Conservation (phyloP, 2,888 invertebrate species). For the Alloscopus bannaensis region DNA sequence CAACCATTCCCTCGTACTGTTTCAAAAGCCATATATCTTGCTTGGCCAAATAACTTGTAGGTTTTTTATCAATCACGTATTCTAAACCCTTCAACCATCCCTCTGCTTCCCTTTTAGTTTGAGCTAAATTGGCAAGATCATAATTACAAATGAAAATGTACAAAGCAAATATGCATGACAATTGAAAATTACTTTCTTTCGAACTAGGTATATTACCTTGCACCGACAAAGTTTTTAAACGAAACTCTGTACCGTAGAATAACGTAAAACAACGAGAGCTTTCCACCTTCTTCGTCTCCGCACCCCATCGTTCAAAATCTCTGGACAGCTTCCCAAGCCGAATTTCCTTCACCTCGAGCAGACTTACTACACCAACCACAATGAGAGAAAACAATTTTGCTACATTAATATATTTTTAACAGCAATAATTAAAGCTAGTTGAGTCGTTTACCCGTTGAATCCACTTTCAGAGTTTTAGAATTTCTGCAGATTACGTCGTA, state of each 20-base stretch:
- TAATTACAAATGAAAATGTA: not conserved
- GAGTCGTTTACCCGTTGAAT: conserved; percentile 58
- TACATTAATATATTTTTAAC: not conserved
- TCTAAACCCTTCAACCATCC: conserved; percentile 60
- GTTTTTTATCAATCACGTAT: conserved; percentile 56
- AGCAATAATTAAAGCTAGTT: not conserved
- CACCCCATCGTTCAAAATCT: conserved; percentile 60
- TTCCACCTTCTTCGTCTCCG: conserved; percentile 62
- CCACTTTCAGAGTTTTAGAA: conserved; percentile 53
- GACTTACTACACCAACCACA: conserved; percentile 62
- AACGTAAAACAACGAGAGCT: conserved; percentile 52
- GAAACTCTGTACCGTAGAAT: conserved; percentile 65
- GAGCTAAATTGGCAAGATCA: conserved; percentile 33
- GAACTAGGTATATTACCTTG: conserved; percentile 43
- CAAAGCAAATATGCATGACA: not conserved
- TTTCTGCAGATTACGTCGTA: conserved; percentile 55
- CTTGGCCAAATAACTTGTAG: conserved; percentile 46
- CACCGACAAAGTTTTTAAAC: conserved; percentile 61
- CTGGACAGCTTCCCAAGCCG: conserved; percentile 57
- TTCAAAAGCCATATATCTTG: conserved; percentile 63
- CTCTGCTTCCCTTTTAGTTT: conserved; percentile 61
- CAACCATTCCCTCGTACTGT: conserved; percentile 51
- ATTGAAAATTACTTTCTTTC: not conserved
- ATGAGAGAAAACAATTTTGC: too few relatives aligned
- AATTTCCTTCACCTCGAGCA: conserved; percentile 66